A percentile compares a stretch with the other conserved stretches of the same genome.
Conservation (phyloP, 2,113 vertebrate genomes). For the Chamaetylas fuelleborni region DNA sequence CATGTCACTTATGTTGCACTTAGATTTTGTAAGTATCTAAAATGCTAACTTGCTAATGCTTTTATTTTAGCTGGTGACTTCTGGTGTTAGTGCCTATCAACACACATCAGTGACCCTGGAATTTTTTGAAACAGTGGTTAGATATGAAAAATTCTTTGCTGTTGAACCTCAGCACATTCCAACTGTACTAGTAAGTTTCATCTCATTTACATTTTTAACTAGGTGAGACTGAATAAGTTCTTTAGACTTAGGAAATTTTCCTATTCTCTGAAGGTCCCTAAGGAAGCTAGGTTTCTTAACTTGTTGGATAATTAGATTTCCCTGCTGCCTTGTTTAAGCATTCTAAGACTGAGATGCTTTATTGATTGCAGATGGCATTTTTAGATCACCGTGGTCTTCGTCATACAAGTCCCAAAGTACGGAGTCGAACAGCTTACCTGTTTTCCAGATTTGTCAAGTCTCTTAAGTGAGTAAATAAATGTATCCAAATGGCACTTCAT, state of each 20-base stretch:
- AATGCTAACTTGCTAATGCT: constrained; percentile 19
- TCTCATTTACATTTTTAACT: neutral
- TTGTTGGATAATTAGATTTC: neutral
- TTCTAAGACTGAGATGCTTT: neutral
- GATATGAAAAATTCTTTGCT: constrained; percentile 97
- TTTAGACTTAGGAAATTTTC: neutral
- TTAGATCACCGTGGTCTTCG: constrained; percentile 95
- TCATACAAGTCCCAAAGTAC: constrained; percentile 92
- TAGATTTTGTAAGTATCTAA: neutral
- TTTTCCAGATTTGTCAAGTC: constrained; percentile 98
- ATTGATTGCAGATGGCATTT: constrained; percentile 89
- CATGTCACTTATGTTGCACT: neutral
- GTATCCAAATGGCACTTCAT: neutral
- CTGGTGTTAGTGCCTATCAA: constrained; percentile 91
- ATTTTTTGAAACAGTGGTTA: constrained; percentile 95
- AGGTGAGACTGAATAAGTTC: neutral
- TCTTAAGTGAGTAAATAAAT: constrained; percentile 85
- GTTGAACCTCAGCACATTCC: constrained; percentile 98
- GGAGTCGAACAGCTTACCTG: constrained; percentile 93
- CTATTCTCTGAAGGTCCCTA: neutral
- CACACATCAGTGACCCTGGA: constrained; percentile 93
- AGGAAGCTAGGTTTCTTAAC: neutral
- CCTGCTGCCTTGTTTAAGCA: neutral
- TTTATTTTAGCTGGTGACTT: constrained; percentile 85
- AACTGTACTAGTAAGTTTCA: constrained; percentile 84